A percentile compares a stretch with the other conserved stretches of the same genome.
These are phyloP conservation scores for Thymelicus lineola DNA, from an alignment of 2,888 invertebrate species.

Conservation along the genomic window DNA sequence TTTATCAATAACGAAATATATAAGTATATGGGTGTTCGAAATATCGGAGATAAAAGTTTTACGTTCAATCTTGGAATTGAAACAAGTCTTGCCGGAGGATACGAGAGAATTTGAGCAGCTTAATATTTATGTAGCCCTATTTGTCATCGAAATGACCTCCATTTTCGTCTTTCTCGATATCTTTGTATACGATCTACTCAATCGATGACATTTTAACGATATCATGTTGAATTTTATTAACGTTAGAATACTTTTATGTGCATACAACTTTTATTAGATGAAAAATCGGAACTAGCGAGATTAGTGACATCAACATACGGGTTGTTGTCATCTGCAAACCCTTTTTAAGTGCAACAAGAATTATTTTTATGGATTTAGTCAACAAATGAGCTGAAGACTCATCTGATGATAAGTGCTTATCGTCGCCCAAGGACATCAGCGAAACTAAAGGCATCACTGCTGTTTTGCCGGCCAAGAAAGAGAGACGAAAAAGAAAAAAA, in stretches of 20 bases:
- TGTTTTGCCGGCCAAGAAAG: too few relatives aligned
- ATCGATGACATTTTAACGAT: constrained; percentile 26
- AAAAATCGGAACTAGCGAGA: too few relatives aligned
- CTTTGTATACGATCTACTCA: constrained; percentile 28
- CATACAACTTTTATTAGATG: not conserved
- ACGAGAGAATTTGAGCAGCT: constrained; percentile 35
- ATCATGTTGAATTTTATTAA: constrained; percentile 16
- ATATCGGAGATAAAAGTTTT: constrained; percentile 38
- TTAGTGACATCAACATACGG: too few relatives aligned
- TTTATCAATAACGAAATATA: constrained; percentile 30
- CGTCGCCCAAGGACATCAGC: too few relatives aligned
- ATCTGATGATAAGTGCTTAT: too few relatives aligned
- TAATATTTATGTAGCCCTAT: constrained; percentile 37
- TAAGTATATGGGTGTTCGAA: constrained; percentile 31
- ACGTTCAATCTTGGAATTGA: constrained; percentile 39
- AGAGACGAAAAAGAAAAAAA: too few relatives aligned
- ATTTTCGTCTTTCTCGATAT: constrained; percentile 32
- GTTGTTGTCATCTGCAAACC: too few relatives aligned
- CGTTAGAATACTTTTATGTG: not conserved
- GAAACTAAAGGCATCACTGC: too few relatives aligned
- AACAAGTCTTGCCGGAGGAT: constrained; percentile 30
- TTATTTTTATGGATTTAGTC: too few relatives aligned
- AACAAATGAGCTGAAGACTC: too few relatives aligned
- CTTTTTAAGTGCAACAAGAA: too few relatives aligned
- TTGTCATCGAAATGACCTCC: constrained; percentile 39